Evolutionary conservation across 30 jellyfish, hydroid and myxozoan genomes (phyloP).

Genomic region (Mastigias papua): DNA sequence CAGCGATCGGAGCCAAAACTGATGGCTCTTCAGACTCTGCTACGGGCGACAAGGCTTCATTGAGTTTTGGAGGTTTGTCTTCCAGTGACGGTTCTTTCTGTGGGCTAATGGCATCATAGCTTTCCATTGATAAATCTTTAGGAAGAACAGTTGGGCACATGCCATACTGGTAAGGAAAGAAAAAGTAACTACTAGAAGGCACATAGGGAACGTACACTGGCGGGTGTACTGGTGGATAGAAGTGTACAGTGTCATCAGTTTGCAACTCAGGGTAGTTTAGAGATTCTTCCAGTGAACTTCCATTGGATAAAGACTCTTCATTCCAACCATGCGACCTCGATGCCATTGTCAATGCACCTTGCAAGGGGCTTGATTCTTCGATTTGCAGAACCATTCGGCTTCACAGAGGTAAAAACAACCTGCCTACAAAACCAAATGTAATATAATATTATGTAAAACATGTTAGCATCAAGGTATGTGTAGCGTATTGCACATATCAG

Average conservation of each 20-base stretch:
- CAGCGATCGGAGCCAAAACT: background rate
- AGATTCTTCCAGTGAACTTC: background rate
- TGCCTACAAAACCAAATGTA: too few species aligned
- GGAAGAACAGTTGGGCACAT: background rate
- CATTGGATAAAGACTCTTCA: background rate
- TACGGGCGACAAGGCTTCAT: background rate
- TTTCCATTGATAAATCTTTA: background rate
- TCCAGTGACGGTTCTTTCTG: background rate
- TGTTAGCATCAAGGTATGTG: too few species aligned
- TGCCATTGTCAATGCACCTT: slow-evolving; percentile 16
- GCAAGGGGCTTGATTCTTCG: background rate
- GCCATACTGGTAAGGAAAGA: background rate
- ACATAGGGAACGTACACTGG: background rate
- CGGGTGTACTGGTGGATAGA: background rate
- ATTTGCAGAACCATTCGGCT: slow-evolving; percentile 23
- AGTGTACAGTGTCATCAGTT: background rate
- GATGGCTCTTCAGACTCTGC: background rate
- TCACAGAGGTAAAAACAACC: too few species aligned
- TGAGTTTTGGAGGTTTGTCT: background rate
- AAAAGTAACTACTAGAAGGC: background rate
- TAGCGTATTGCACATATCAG: too few species aligned
- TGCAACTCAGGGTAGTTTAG: background rate
- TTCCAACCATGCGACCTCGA: background rate
- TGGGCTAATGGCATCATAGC: background rate
- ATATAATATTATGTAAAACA: too few species aligned